Percentiles rank a stretch among this genome's conserved stretches.
phyloP scores from a whole-genome alignment of 2,113 vertebrate species.

The Hippocampus abdominalis region DNA sequence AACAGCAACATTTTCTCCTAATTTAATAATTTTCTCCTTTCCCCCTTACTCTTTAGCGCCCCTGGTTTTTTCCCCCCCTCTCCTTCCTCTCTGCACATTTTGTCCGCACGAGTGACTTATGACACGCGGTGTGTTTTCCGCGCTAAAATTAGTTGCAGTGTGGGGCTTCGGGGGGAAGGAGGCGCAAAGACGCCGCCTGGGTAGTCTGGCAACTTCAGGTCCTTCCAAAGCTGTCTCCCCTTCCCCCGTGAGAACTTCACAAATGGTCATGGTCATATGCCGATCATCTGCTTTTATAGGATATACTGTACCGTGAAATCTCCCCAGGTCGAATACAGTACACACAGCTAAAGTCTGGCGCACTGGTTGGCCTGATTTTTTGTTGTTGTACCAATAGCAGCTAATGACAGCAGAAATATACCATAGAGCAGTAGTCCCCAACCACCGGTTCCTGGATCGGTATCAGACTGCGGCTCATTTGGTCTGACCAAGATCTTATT shows the following conservation, averaged over 20 bases:
- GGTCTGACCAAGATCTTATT: too few species aligned
- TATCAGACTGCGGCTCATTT: too few species aligned
- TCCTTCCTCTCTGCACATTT: conserved; percentile 52
- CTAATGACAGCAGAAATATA: not conserved
- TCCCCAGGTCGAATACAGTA: not conserved
- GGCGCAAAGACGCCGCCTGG: conserved; percentile 46
- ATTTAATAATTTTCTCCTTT: too few species aligned
- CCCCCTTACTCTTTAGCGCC: conserved; percentile 39
- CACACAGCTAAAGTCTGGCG: not conserved
- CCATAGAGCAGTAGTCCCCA: too few species aligned
- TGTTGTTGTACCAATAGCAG: not conserved
- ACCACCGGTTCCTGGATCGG: too few species aligned
- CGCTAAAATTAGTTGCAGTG: conserved; percentile 33
- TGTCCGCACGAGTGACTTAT: conserved; percentile 3
- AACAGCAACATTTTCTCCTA: conserved; percentile 68
- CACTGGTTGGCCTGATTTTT: not conserved
- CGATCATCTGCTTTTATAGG: conserved; percentile 46
- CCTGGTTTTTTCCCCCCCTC: conserved; percentile 34
- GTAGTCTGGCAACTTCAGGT: conserved; percentile 53
- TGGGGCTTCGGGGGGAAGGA: conserved; percentile 32
- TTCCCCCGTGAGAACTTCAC: conserved; percentile 40
- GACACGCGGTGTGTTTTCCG: conserved; percentile 9
- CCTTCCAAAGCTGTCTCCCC: conserved; percentile 53
- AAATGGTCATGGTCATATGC: conserved; percentile 38
- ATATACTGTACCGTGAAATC: not conserved